Evolutionary conservation across 1,140 invertebrate species (phyloP).

Genomic region (Steinernema khuongi): DNA sequence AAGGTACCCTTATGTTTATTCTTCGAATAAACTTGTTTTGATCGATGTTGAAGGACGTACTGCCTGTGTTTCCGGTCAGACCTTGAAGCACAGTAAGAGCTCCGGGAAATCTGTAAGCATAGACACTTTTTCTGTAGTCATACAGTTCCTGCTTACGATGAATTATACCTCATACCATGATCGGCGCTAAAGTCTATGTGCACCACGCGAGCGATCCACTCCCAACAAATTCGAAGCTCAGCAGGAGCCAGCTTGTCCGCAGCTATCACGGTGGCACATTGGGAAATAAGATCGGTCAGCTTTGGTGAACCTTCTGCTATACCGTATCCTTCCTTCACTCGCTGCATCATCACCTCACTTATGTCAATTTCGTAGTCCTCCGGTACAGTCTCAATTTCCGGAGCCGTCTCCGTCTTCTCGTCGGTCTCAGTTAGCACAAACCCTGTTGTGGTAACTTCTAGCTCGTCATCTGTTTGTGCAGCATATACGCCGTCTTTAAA

Average conservation of each 20-base stretch:
- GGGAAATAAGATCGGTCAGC: neutral
- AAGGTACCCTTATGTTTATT: neutral
- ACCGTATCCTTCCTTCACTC: neutral
- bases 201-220: neutral
- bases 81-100: neutral
- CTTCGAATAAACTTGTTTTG: neutral
- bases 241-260: neutral
- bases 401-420: too few relatives aligned
- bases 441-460: too few relatives aligned
- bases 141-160: neutral
- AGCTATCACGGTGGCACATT: neutral
- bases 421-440: too few relatives aligned
- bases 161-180: neutral
- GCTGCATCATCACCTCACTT: neutral
- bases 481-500: neutral
- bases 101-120: neutral
- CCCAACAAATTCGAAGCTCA: neutral
- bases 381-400: neutral
- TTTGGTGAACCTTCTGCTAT: neutral
- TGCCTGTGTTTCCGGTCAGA: neutral
- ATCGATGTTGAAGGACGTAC: neutral
- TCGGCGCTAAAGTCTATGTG: neutral
- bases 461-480: neutral
- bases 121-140: neutral
- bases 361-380: neutral